Evolutionary conservation across 2,113 vertebrate species (phyloP).

Genomic region (Emberiza fucata): DNA sequence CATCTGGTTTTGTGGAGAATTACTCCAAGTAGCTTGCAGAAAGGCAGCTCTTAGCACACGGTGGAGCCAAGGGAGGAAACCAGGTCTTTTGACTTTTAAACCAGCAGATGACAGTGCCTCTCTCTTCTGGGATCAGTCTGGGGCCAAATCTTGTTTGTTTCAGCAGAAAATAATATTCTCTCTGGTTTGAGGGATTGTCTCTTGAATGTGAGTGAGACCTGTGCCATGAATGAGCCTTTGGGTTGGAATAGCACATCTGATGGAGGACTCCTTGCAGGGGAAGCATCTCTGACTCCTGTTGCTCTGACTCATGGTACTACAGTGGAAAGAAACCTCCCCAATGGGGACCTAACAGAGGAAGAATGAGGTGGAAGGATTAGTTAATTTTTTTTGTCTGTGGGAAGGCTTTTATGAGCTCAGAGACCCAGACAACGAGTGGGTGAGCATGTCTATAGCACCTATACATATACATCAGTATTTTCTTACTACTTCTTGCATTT

Average conservation of each 20-base stretch:
- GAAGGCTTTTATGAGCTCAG: not conserved
- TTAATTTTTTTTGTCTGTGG: not conserved
- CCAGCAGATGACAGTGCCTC: not conserved
- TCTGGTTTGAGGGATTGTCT: not conserved
- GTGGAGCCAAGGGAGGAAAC: not conserved
- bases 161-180: not conserved
- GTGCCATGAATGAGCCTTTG: not conserved
- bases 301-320: not conserved
- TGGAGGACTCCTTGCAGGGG: not conserved
- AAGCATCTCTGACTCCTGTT: not conserved
- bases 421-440: conserved; percentile 8
- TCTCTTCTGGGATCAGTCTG: not conserved
- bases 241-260: not conserved
- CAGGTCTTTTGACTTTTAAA: not conserved
- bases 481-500: not conserved
- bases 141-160: not conserved
- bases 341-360: not conserved
- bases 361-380: not conserved
- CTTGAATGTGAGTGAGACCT: not conserved
- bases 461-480: not conserved
- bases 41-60: not conserved
- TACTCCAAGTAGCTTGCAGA: not conserved
- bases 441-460: not conserved
- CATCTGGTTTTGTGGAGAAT: not conserved
- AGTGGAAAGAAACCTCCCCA: not conserved